phyloP scores from a whole-genome alignment of 2,888 invertebrate genomes.

The Diaperis boleti region DNA sequence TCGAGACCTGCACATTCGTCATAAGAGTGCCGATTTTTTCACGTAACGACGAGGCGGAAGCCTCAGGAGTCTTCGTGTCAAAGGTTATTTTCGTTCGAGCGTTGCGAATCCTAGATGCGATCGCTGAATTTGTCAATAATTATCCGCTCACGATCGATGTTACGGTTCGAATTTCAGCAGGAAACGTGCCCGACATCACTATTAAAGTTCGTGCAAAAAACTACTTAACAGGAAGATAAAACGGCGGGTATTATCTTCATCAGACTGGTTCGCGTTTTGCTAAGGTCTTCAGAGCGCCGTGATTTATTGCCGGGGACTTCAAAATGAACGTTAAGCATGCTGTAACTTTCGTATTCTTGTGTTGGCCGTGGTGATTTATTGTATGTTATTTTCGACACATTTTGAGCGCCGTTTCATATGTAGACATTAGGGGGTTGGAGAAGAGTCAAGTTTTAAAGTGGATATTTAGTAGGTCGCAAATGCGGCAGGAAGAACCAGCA shows the following conservation, averaged over 20 bases:
- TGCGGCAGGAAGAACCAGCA: too few species aligned
- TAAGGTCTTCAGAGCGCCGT: background rate
- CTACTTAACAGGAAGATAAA: background rate
- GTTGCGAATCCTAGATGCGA: background rate
- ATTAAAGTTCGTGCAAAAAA: background rate
- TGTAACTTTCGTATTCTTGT: too few species aligned
- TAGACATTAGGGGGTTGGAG: too few species aligned
- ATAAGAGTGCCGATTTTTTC: slow-evolving; percentile 7
- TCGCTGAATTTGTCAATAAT: slow-evolving; percentile 10
- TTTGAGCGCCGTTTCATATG: too few species aligned
- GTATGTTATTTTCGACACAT: too few species aligned
- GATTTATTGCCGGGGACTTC: background rate
- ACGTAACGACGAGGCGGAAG: slow-evolving; percentile 1
- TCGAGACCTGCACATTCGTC: slow-evolving; percentile 13
- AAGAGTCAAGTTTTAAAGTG: too few species aligned
- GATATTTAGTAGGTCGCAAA: too few species aligned
- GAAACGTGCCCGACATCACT: slow-evolving; percentile 3
- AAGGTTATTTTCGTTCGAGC: background rate
- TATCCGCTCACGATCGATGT: slow-evolving; percentile 8
- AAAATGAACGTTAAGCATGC: too few species aligned
- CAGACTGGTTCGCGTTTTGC: background rate
- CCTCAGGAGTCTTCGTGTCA: background rate
- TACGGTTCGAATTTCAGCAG: slow-evolving; percentile 4
- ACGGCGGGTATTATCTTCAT: background rate
- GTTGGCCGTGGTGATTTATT: too few species aligned